Conservation (phyloP, 2,888 invertebrate genomes). For the Plusia festucae region DNA sequence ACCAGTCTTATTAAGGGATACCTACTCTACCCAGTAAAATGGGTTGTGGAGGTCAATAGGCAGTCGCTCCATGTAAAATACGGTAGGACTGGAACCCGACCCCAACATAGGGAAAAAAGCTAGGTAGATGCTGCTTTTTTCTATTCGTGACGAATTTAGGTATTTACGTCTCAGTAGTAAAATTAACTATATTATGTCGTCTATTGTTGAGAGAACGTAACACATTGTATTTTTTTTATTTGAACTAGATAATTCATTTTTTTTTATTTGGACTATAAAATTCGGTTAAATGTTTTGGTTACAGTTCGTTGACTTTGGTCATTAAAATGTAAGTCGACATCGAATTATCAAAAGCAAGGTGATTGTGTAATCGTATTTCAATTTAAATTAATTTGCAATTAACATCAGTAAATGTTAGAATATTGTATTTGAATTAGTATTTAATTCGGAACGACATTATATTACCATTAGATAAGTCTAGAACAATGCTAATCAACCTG, state of each 20-base stretch:
- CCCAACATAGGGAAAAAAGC: too few species aligned
- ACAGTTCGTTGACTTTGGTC: not conserved
- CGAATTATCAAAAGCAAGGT: not conserved
- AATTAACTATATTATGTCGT: not conserved
- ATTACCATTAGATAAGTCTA: constrained; percentile 27
- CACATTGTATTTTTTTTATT: too few species aligned
- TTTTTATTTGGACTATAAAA: not conserved
- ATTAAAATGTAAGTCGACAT: not conserved
- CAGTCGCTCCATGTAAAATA: too few species aligned
- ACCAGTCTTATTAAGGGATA: too few species aligned
- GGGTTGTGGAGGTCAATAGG: too few species aligned
- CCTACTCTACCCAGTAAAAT: too few species aligned
- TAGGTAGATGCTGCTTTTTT: too few species aligned
- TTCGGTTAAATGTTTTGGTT: not conserved
- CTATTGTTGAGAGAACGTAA: too few species aligned
- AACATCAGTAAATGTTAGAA: not conserved
- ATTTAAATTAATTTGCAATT: not conserved
- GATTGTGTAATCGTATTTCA: not conserved
- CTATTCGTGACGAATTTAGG: not conserved
- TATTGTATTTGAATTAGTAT: constrained; percentile 38
- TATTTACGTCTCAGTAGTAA: not conserved
- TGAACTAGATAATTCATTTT: not conserved
- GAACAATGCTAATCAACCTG: constrained; percentile 21
- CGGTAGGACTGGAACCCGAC: too few species aligned
- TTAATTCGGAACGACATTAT: constrained; percentile 8